Base-by-base conservation (phyloP, 2,888 invertebrate genomes). In the Serripes groenlandicus region DNA sequence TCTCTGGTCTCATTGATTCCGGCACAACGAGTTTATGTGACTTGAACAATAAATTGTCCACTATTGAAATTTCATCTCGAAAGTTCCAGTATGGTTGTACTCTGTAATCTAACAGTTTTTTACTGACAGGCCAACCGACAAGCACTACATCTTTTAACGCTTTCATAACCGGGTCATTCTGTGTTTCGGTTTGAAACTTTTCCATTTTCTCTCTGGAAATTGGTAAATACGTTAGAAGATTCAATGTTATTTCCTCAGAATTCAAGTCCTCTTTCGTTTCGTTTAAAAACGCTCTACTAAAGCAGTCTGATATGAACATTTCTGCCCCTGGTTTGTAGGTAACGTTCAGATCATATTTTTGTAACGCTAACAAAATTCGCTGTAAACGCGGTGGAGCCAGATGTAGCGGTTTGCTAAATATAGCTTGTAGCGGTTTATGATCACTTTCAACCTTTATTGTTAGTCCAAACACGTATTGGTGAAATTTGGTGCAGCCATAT, bases 71-170 rank as follows among this genome's bases (percentile, higher is more conserved):
- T 70, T 88, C 83, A 58, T 86, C 74, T 26, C 88, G 37, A 26
- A 81, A 76, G 11, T 72, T 52, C 75, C 82, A 88, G 66, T 86
- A 88, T 28, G 56, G 75, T 3, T 21, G 15, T 21, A 87, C 35
- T 11, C 37, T 28, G 7, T 35, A n/a, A 1, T 15, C 26, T 18
- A 58, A 9, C n/a, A 26, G 5, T 15, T 3, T 28, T 60, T 60
- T 42, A 23, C 69, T 72, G 18, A 78, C 42, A 28, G 80, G 79
- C 79, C 75, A 80, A 9, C 80, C 80, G 21, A 34, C 11, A 0
- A 30, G 5, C 21, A 66, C 52, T 3, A 26, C n/a, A 18, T 77
- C 35, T 60, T 35, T 68, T 23, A 74, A 42, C 18, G 26, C 23
- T 52, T 23, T 54, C 9, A 75, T 15, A 32, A 69, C 68, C 26